Evolutionary conservation across 2,888 invertebrate genomes (phyloP), one percentile per base, ranked within the genome.

Genomic region (Colostygia pectinataria): DNA sequence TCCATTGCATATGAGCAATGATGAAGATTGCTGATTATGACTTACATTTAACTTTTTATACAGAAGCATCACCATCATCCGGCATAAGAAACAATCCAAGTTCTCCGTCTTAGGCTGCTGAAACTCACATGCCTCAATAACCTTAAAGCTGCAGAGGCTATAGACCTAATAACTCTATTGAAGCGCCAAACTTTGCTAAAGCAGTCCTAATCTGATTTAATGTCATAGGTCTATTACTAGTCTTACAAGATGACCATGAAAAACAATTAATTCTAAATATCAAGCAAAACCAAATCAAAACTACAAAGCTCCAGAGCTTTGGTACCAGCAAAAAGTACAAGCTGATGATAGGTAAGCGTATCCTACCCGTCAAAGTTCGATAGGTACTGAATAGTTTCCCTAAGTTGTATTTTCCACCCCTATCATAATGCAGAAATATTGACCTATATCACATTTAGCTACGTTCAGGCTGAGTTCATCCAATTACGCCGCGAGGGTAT

Each of bases 371-470:
- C 10, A 39, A 31, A 32, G 40, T 40, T 40, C 9, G 23, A 13
- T 32, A 13, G 15, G 34, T 37, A 52, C 46, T 52, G 39, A 52
- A 28, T 41, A 49, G 43, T 38, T 37, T 15, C 10, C 13, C 24
- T 5, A 13, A 14, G 10, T 6, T 20, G 13, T 42, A 9, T 24
- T 28, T 23, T 28, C 27, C 37, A 49, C 53, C 55, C 55, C 53
- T 45, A 32, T 29, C 38, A 43, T 43, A 50, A 42, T 41, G 55
- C 55, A 53, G 50, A 50, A 42, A 55, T 48, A 55, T 55, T 48
- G 55, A 58, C 53, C 57, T 46, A 51, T 40, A 53, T 55, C 43
- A 42, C 47, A 48, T 55, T 48, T 55, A 58, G 50, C 15, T 38
- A 27, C 25, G 43, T 45, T 37, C 37, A 18, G 50, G 42, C 9